phyloP scores from a whole-genome alignment of 2,113 vertebrate genomes.

The Bos taurus region DNA sequence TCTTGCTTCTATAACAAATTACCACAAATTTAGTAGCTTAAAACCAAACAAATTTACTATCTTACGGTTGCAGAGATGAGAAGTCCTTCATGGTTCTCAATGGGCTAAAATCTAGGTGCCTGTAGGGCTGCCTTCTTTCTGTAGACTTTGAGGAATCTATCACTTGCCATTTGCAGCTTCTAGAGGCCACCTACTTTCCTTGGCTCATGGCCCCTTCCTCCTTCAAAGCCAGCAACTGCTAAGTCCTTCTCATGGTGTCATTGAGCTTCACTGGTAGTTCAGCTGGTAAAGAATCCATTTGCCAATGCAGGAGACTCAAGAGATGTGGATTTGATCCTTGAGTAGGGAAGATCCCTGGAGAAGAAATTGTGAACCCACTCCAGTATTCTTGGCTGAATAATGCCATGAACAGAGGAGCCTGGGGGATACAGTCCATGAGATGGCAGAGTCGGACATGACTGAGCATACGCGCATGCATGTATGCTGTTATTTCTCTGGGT shows the following conservation, averaged over 20 bases:
- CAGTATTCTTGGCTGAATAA: background rate
- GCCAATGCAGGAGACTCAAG: background rate
- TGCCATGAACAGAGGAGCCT: background rate
- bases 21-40: background rate
- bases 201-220: background rate
- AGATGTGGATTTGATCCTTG: background rate
- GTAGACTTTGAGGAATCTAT: background rate
- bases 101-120: background rate
- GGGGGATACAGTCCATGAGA: background rate
- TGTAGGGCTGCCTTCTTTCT: background rate
- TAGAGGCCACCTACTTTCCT: background rate
- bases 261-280: background rate
- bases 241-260: background rate
- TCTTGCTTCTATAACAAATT: background rate
- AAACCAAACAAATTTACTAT: background rate
- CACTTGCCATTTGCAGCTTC: background rate
- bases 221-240: background rate
- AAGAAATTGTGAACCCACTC: background rate
- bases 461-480: fast-evolving
- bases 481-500: background rate
- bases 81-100: background rate
- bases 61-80: background rate
- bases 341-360: background rate
- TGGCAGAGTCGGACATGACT: background rate
- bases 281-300: background rate